phyloP scores from a whole-genome alignment of 2,113 vertebrate species.

The Engraulis encrasicolus region DNA sequence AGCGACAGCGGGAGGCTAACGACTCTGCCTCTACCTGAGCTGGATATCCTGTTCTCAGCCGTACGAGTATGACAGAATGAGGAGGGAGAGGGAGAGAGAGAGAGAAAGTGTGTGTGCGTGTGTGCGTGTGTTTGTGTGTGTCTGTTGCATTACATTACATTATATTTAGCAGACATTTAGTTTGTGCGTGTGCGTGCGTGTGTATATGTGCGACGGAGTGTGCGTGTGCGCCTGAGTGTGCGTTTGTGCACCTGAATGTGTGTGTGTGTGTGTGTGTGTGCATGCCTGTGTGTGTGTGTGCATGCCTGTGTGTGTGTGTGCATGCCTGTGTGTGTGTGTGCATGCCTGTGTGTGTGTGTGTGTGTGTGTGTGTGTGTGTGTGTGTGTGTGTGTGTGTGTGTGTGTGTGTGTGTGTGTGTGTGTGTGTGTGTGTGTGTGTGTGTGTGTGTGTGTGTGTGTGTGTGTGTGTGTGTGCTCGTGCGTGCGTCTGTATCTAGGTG shows the following conservation, averaged over 20 bases:
- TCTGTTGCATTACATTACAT: too few relatives aligned
- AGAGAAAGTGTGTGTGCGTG: not conserved
- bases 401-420: not conserved
- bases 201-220: not conserved
- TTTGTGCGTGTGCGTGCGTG: too few relatives aligned
- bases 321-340: not conserved
- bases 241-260: not conserved
- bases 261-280: not conserved
- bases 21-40: too few relatives aligned
- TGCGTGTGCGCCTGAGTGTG: not conserved
- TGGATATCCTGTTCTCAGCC: too few relatives aligned
- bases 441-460: slow-evolving; percentile 29
- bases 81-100: too few relatives aligned
- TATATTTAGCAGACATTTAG: too few relatives aligned
- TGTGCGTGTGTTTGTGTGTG: not conserved
- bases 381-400: not conserved
- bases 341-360: slow-evolving; percentile 24
- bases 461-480: not conserved
- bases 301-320: not conserved
- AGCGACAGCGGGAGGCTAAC: too few relatives aligned
- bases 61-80: too few relatives aligned
- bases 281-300: not conserved
- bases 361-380: not conserved
- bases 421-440: slow-evolving; percentile 17
- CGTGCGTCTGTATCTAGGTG: slow-evolving; percentile 20